Evolutionary conservation across 2,888 invertebrate genomes (phyloP), one percentile per base, ranked within the genome.

Genomic region (Ypsolopha sequella): DNA sequence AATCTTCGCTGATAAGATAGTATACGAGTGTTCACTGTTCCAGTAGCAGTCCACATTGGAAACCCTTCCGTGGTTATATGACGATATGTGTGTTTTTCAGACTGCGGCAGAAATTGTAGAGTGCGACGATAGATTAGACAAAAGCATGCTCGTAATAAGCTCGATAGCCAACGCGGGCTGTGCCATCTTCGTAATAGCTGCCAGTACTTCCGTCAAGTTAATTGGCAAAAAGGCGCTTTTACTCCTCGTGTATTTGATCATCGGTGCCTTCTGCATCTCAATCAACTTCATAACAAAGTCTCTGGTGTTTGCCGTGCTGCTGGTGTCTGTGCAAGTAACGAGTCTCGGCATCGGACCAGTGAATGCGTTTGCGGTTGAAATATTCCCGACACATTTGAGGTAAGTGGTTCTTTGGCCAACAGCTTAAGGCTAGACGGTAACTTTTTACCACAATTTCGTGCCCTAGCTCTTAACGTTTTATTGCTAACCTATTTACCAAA

Each of bases 301-400:
- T 46, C 64, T 78, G 55, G 7, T 79, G 13, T 84, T 84, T 47
- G 80, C 85, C 0, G 66, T 76, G 10, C 62, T 84, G 1, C 55
- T 87, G 35, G 78, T 84, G 0, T 65, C 78, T 0, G 54, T 84
- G 7, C 78, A 79, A 6, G 54, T 87, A 0, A 63, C 72, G 56
- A 84, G 73, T 0, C 54, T 85, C 1, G 69, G 67, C 1, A 73
- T 87, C 43, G 87, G 87, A 1, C 81, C 87, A 0, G 65, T 85
- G 1, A 87, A 85, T 55, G 82, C 86, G 0, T 87, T 69, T 57
- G 70, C 79, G 44, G 80, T 86, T 6, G 77, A 80, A 56, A 75
- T 85, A 52, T 87, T 86, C 48, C 87, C 87, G 0, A 87, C 86
- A 1, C 60, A 80, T 61, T 69, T 85, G 47, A 80, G 87, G 87